Evolutionary conservation across 2,797 vertebrate genomes (phyloP), one percentile per base, ranked within the genome.

Genomic region (Trachurus trachurus): DNA sequence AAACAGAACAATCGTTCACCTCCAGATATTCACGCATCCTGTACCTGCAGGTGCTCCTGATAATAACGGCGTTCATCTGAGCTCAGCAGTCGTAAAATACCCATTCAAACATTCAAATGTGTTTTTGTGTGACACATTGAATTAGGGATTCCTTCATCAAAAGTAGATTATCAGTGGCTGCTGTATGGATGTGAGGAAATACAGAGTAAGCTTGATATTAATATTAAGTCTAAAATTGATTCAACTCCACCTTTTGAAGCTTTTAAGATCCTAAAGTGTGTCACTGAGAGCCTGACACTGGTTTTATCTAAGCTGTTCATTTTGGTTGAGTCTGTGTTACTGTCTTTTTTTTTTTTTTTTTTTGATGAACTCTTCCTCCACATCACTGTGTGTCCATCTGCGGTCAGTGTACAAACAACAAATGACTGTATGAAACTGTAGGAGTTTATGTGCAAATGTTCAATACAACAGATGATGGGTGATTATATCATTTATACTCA

Each of bases 361-460:
- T 50, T 53, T 61, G 56, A 57, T 69, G 52, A 54, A 63, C 9
- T 19, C 34, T 65, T 71, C 62, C 59, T 50, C 16, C 62, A 31
- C 69, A 53, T 67, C 78, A 75, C 57, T 54, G 31, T 9, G 11
- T 56, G 31, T 64, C 78, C 78, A 80, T 83, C 63, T 81, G 63
- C 67, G 58, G 34, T 65, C 4, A 60, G 50, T 66, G 31, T 17
- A 66, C 44, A 66, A 69, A 79, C 68, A 84, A 72, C 72, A 81
- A 63, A 76, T 76, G 63, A 42, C 39, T 57, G 56, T 49, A 45
- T 63, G 22, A 63, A 82, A 75, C 57, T 52, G 74, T 73, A 62
- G 70, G 34, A 63, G 54, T 60, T 68, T 66, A n/a, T 64, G 74
- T 84, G 47, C 66, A 79, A 67, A 86, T 83, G 1, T 54, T 49